A percentile compares a stretch with the other conserved stretches of the same genome.
Evolutionary conservation across 2,113 vertebrate genomes (phyloP).

Genomic region (Dermatemys mawii): DNA sequence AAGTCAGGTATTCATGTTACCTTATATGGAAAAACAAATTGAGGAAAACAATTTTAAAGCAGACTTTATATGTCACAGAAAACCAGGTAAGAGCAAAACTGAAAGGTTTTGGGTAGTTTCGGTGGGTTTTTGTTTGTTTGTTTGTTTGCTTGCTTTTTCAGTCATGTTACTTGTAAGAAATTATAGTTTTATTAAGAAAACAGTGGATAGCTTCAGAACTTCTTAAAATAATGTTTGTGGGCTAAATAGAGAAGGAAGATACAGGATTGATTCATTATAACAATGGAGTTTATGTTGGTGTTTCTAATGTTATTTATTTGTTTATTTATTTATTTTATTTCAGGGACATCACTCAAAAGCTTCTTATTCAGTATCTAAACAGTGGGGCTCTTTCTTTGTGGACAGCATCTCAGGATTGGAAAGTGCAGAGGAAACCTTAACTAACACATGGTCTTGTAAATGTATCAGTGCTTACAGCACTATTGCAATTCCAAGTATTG

Average conservation of each 20-base stretch:
- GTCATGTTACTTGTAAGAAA: background rate
- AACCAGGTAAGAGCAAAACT: background rate
- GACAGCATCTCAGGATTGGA: conserved; percentile 78
- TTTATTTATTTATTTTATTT: conserved; percentile 39
- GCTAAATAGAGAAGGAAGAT: background rate
- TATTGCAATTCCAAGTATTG: conserved; percentile 92
- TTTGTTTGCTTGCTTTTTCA: conserved; percentile 13
- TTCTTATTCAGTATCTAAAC: conserved; percentile 84
- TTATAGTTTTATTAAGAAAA: background rate
- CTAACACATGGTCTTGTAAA: conserved; percentile 89
- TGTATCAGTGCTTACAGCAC: conserved; percentile 93
- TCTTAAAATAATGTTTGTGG: background rate
- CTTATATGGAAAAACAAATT: background rate
- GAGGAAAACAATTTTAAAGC: background rate
- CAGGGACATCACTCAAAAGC: conserved; percentile 84
- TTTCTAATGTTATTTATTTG: background rate
- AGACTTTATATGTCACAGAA: background rate
- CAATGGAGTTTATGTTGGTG: background rate
- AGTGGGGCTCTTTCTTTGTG: conserved; percentile 95
- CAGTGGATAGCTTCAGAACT: background rate
- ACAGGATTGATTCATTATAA: background rate
- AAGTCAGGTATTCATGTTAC: background rate
- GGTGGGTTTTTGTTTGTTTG: no score
- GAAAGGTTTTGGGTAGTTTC: background rate
- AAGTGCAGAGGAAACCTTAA: conserved; percentile 79